phyloP scores from a whole-genome alignment of 2,797 vertebrate species.

The Pantherophis vulpinus region DNA sequence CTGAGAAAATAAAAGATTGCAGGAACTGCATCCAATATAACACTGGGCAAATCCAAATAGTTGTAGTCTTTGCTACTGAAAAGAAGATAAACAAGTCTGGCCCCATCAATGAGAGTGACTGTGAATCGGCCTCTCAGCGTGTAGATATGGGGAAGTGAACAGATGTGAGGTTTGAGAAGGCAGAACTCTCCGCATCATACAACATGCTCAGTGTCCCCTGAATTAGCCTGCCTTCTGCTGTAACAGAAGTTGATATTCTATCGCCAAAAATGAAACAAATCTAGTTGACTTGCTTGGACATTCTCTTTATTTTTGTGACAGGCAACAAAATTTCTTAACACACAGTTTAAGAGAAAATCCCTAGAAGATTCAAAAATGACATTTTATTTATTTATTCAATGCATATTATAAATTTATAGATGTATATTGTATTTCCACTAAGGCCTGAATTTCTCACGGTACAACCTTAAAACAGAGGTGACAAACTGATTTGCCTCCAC shows the following conservation, averaged over 20 bases:
- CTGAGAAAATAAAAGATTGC: conserved; percentile 44
- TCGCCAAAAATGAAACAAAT: background rate
- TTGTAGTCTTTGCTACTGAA: background rate
- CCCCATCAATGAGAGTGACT: background rate
- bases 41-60: background rate
- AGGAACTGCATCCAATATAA: conserved; percentile 29
- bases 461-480: background rate
- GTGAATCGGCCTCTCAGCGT: background rate
- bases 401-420: background rate
- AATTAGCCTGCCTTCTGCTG: background rate
- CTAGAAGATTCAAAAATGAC: background rate
- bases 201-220: background rate
- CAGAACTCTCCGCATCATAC: background rate
- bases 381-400: background rate
- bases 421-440: background rate
- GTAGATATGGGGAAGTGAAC: background rate
- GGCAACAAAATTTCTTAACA: background rate
- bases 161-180: background rate
- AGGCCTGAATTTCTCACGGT: background rate
- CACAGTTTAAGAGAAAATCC: background rate
- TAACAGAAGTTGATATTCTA: background rate
- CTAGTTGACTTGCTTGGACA: background rate
- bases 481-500: background rate
- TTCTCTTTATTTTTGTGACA: background rate
- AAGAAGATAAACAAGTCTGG: background rate